Percentiles rank a stretch among this genome's conserved stretches.
Conservation (phyloP, 2,888 invertebrate species). For the Andricus quercusramuli region DNA sequence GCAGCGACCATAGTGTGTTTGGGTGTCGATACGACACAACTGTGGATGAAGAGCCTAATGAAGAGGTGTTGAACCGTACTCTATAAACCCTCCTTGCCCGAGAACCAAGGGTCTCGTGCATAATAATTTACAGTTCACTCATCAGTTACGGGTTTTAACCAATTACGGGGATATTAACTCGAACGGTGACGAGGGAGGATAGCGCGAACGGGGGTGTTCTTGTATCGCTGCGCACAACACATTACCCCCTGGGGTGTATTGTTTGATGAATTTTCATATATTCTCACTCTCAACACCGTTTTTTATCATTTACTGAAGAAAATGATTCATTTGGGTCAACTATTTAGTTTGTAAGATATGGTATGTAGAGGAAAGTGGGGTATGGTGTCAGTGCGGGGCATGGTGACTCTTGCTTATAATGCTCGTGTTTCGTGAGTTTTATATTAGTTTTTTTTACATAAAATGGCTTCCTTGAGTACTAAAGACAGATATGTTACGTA, state of each 20-base stretch:
- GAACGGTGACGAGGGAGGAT: conserved; percentile 49
- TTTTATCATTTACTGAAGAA: no score
- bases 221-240: conserved; percentile 41
- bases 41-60: conserved; percentile 73
- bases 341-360: no score
- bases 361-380: no score
- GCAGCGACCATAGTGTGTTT: conserved; percentile 29
- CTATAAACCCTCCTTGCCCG: conserved; percentile 71
- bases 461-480: no score
- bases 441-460: no score
- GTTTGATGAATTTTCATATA: conserved; percentile 6
- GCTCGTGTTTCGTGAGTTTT: no score
- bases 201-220: conserved; percentile 48
- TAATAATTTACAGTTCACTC: conserved; percentile 76
- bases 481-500: no score
- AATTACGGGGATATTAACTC: conserved; percentile 74
- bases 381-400: no score
- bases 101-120: conserved; percentile 69
- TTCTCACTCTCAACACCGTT: not conserved
- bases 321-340: no score
- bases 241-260: conserved; percentile 10
- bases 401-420: no score
- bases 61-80: conserved; percentile 78
- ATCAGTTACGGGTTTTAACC: conserved; percentile 78
- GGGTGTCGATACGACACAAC: conserved; percentile 40